phyloP scores from a whole-genome alignment of 1,140 invertebrate species.

The Macrosteles quadrilineatus region DNA sequence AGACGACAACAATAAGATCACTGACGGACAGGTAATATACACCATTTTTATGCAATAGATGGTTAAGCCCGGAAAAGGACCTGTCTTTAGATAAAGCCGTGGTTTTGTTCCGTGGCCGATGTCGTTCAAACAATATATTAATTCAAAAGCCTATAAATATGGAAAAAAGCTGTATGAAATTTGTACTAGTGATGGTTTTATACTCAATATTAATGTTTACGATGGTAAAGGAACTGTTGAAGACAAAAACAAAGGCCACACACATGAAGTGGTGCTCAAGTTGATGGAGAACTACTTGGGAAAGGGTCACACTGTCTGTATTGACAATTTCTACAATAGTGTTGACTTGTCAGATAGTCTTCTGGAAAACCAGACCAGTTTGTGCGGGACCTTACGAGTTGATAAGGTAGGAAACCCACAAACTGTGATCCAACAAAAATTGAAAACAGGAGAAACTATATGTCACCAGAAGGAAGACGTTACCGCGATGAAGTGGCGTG shows the following conservation, averaged over 20 bases:
- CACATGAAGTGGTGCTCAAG: constrained; percentile 31
- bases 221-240: constrained; percentile 17
- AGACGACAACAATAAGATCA: too few relatives aligned
- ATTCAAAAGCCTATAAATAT: constrained; percentile 46
- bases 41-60: not conserved
- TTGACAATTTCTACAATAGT: constrained; percentile 24
- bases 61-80: not conserved
- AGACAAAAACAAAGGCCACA: constrained; percentile 15
- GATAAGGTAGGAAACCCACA: constrained; percentile 33
- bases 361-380: constrained; percentile 18
- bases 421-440: not conserved
- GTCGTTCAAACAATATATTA: constrained; percentile 46
- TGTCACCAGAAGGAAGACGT: constrained; percentile 31
- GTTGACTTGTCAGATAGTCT: constrained; percentile 40
- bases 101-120: constrained; percentile 45
- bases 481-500: too few relatives aligned
- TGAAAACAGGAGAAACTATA: not conserved
- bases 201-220: constrained; percentile 32
- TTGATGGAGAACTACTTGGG: constrained; percentile 47
- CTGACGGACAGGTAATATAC: not conserved
- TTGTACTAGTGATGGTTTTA: constrained; percentile 34
- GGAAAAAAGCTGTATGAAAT: constrained; percentile 46
- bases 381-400: constrained; percentile 35
- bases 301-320: constrained; percentile 44
- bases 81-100: constrained; percentile 15